Evolutionary conservation across 2,888 invertebrate genomes (phyloP), one percentile per base, ranked within the genome.

Genomic region (Chymomyza amoena): DNA sequence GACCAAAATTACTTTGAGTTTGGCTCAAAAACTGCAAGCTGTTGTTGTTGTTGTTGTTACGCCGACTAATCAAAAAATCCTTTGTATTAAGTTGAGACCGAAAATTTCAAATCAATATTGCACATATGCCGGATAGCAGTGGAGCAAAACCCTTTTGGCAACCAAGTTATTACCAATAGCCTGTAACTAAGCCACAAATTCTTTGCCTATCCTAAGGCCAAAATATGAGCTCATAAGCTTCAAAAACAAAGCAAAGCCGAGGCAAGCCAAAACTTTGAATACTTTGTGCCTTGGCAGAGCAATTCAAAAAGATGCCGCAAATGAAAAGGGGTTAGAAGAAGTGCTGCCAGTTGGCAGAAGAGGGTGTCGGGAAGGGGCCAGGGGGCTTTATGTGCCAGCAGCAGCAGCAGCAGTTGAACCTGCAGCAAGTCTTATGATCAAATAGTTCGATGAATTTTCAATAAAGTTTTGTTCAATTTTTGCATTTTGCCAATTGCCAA

Each of bases 381-480:
- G n/a, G n/a, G n/a, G 13, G 20, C n/a, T 9, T 15, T 36, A 59
- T 39, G 39, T 39, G 39, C 18, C 32, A 36, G 32, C 32, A 60
- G 59, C 59, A 20, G 16, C n/a, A 57, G 57, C 28, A 15, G 39
- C 36, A 61, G 59, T 59, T n/a, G 36, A 32, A 13, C 13, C 39
- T 45, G 16, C 18, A 36, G 6, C 20, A 18, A 20, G 39, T 6
- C n/a, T 57, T 59, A 57, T 51, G 68, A 71, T 68, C 66, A 64
- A 60, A 64, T 78, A 75, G 72, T 68, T 76, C 70, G 54, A 73
- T 69, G 70, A 76, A 61, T 79, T 65, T 71, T 54, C 64, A 61
- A 56, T 64, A 69, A 71, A 77, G 54, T 70, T 68, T 45, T 73
- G 60, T 57, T 60, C 64, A 64, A 66, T 25, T 68, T 68, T 66